Conservation (phyloP, 2,888 invertebrate genomes). For the Trypoxylon attenuatum region DNA sequence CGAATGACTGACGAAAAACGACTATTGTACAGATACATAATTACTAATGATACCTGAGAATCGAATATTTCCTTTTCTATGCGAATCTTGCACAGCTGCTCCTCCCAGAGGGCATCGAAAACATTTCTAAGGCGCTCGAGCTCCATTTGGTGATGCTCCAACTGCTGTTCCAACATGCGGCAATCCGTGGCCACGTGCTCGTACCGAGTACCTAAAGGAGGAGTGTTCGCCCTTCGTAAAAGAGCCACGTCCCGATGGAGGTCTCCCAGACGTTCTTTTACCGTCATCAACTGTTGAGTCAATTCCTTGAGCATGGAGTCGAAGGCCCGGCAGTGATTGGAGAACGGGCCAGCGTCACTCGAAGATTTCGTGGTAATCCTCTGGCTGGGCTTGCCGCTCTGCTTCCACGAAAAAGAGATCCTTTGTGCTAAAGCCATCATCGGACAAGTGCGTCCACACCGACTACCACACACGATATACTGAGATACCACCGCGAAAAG, state of each 20-base stretch:
- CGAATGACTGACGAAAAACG: neutral
- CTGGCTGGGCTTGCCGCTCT: conserved; percentile 57
- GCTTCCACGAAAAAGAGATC: conserved; percentile 23
- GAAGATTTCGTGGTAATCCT: conserved; percentile 65
- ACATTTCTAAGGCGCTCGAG: conserved; percentile 78
- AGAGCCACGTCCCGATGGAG: conserved; percentile 83
- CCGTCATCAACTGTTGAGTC: conserved; percentile 78
- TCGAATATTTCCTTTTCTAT: conserved; percentile 83
- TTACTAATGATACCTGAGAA: conserved; percentile 74
- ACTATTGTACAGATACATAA: too few relatives aligned
- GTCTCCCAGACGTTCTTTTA: conserved; percentile 81
- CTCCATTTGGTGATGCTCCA: conserved; percentile 79
- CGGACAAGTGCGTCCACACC: neutral
- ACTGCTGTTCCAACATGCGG: conserved; percentile 78
- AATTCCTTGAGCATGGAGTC: conserved; percentile 79
- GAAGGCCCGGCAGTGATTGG: conserved; percentile 79
- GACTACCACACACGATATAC: neutral
- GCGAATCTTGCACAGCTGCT: conserved; percentile 82
- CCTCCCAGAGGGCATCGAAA: conserved; percentile 83
- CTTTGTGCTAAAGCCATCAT: conserved; percentile 12
- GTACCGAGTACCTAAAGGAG: conserved; percentile 74
- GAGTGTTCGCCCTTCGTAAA: conserved; percentile 77
- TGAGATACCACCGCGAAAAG: neutral
- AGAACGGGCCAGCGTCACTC: conserved; percentile 78
- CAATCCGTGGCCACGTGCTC: conserved; percentile 79